These are phyloP conservation scores for Prunella fulvescens DNA, from an alignment of 2,113 vertebrate genomes.

Conservation along the genomic window DNA sequence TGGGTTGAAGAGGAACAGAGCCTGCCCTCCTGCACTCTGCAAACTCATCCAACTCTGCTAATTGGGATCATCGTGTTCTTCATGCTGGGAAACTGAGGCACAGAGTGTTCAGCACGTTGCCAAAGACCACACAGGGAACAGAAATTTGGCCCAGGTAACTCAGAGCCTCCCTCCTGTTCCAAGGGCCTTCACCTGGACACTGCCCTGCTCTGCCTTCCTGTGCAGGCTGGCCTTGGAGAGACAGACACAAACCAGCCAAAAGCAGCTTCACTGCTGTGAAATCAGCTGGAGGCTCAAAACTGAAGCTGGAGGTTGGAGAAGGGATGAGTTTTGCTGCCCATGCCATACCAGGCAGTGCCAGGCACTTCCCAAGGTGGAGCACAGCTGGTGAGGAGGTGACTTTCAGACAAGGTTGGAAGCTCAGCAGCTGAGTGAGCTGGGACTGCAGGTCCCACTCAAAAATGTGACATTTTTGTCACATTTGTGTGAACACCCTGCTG, in stretches of 20 bases:
- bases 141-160: not conserved
- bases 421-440: not conserved
- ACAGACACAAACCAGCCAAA: not conserved
- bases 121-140: accelerated
- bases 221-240: not conserved
- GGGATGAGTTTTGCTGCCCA: not conserved
- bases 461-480: not conserved
- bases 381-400: accelerated
- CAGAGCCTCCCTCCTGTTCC: not conserved
- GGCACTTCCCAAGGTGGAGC: accelerated
- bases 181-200: not conserved
- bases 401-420: not conserved
- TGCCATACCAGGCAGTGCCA: accelerated
- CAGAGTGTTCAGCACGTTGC: not conserved
- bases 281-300: not conserved
- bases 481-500: not conserved
- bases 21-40: not conserved
- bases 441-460: not conserved
- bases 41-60: not conserved
- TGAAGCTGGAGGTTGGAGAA: not conserved
- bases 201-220: not conserved
- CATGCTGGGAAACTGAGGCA: not conserved
- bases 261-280: accelerated
- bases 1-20: not conserved
- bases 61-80: not conserved